Conservation (phyloP, 1,140 invertebrate species). For the Drosophila parvula region DNA sequence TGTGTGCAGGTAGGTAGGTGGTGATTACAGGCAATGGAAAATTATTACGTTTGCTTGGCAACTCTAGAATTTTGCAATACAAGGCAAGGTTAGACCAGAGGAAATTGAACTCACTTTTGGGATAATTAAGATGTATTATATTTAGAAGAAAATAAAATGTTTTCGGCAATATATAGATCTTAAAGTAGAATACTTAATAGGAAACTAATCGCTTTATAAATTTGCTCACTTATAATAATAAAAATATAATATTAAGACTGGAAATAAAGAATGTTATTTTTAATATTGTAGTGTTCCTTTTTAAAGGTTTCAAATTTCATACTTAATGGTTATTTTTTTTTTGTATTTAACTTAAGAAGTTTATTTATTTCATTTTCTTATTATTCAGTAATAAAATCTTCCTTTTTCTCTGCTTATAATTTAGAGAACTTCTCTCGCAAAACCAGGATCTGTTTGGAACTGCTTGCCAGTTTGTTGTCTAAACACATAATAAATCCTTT, state of each 20-base stretch:
- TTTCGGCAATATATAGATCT: too few species aligned
- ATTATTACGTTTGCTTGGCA: slow-evolving; percentile 6
- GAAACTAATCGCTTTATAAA: too few species aligned
- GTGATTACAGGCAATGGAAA: slow-evolving; percentile 20
- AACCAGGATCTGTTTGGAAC: neutral
- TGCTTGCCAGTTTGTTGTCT: neutral
- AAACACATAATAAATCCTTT: slow-evolving; percentile 25
- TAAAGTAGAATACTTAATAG: too few species aligned
- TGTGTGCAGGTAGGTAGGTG: neutral
- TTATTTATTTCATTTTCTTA: neutral
- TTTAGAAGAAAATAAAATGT: too few species aligned
- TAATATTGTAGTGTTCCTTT: neutral
- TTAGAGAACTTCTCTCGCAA: neutral
- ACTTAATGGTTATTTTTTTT: neutral
- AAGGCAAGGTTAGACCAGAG: neutral
- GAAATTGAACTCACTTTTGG: too few species aligned
- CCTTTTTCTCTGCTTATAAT: neutral
- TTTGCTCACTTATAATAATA: too few species aligned
- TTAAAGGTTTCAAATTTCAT: too few species aligned
- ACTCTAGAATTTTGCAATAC: neutral
- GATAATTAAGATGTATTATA: too few species aligned
- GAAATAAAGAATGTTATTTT: neutral
- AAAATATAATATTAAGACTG: neutral
- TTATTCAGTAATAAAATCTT: neutral
- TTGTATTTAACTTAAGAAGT: neutral